phyloP scores from a whole-genome alignment of 2,113 vertebrate genomes.

The Microtus oregoni region DNA sequence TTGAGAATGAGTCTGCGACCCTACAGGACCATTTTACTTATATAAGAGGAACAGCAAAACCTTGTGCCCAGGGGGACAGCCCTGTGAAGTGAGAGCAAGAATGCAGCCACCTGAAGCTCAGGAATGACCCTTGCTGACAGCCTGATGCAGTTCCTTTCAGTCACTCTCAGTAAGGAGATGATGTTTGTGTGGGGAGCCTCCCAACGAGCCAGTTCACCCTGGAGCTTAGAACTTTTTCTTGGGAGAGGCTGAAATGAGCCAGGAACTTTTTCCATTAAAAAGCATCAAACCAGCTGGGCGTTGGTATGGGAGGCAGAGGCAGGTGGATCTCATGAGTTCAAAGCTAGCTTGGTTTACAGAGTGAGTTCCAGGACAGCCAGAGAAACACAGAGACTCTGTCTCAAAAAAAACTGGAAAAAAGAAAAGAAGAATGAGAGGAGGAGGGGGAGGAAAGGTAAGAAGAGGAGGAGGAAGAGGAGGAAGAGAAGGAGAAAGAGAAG shows the following conservation, averaged over 20 bases:
- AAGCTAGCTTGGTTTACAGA: background rate
- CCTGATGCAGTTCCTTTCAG: background rate
- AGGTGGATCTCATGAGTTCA: background rate
- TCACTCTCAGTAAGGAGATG: background rate
- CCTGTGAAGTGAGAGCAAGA: background rate
- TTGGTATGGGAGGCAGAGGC: background rate
- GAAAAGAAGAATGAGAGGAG: background rate
- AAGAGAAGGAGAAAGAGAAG: rapidly evolving
- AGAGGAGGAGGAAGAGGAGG: rapidly evolving
- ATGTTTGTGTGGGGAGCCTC: background rate
- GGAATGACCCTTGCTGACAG: too few relatives aligned
- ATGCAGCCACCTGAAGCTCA: background rate
- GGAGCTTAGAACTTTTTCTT: background rate
- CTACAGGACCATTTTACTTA: background rate
- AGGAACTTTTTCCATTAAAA: background rate
- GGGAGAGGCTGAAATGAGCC: background rate
- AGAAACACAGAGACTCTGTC: too few relatives aligned
- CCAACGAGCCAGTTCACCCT: rapidly evolving
- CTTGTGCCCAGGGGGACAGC: rapidly evolving
- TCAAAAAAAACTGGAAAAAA: too few relatives aligned
- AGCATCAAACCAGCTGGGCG: background rate
- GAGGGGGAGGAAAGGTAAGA: too few relatives aligned
- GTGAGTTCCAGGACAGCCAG: too few relatives aligned
- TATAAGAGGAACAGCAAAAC: background rate
- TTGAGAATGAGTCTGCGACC: background rate